Base-by-base conservation (phyloP, 1,140 invertebrate genomes). In the Danaus plexippus region DNA sequence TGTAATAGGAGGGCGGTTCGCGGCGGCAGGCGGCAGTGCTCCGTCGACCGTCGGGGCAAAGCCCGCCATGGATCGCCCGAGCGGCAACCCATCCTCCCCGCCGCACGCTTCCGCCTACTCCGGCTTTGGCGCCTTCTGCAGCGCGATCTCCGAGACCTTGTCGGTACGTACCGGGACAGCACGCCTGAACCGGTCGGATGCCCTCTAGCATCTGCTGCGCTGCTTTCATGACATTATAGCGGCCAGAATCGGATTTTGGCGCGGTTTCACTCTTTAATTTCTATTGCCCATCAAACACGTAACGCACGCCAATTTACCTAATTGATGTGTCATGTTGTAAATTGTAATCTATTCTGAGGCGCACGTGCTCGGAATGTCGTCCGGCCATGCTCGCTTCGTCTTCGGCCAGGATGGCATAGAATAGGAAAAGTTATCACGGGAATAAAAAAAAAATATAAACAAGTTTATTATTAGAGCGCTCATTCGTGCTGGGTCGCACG, bases 391-490 rank as follows among this genome's bases (percentile, higher is more conserved):
- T 66, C 54, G 45, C 47, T 53, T 15, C 43, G 59, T 58, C 44
- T 56, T 48, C 56, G 57, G 61, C 57, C 59, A 57, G 57, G 47
- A 62, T 64, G 52, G 63, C 56, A 69, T 47, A 66, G 64, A 74
- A 71, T 79, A 60, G 63, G 66, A 80, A 74, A 73, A 82, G 71
- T 80, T 73, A 73, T 75, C 70, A 74, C 67, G 70, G 62, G 69
- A 80, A 76, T 78, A 82, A 85, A 85, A 69, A 22, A 22, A 32
- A 84, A 86, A 86, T 83, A 85, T 86, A 86, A 86, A 86, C 83
- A 86, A 82, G 81, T 81, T 85, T 86, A 86, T 85, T 78, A 83
- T 83, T 86, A 85, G 83, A 84, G 72, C 67, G 79, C 80, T 83
- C 75, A 75, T 78, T 74, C 74, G 75, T 71, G 67, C 83, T 77